A percentile compares a stretch with the other conserved stretches of the same genome.
Evolutionary conservation across 2,888 invertebrate species (phyloP).

Genomic region (Chironomus tentans): DNA sequence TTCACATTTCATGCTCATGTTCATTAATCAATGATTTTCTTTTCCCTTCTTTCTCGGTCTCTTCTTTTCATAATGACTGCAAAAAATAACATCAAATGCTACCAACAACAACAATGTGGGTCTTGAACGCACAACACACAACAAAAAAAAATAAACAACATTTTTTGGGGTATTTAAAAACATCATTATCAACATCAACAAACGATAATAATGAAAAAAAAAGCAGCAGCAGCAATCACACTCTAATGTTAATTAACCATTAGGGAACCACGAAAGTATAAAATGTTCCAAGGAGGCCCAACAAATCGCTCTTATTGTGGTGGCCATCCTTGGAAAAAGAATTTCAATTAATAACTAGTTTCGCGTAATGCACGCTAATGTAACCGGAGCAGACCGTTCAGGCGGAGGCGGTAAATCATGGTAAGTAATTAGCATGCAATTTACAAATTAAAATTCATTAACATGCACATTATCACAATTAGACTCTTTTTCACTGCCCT

Average conservation of each 20-base stretch:
- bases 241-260: conserved; percentile 24
- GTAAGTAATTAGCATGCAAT: conserved; percentile 1
- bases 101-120: too few relatives aligned
- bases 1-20: background rate
- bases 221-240: background rate
- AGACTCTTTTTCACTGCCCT: background rate
- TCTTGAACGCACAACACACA: too few relatives aligned
- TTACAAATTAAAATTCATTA: background rate
- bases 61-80: background rate
- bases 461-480: background rate
- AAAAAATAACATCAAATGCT: too few relatives aligned
- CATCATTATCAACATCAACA: background rate
- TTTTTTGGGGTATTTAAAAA: too few relatives aligned
- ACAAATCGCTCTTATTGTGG: conserved; percentile 4
- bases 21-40: conserved; percentile 5
- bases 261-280: background rate
- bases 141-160: too few relatives aligned
- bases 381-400: conserved; percentile 9
- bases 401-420: conserved; percentile 21
- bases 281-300: conserved; percentile 25
- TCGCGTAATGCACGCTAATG: conserved; percentile 23
- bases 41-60: background rate
- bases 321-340: conserved; percentile 24
- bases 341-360: conserved; percentile 20
- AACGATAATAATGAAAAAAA: background rate